A percentile compares a stretch with the other conserved stretches of the same genome.
phyloP scores from a whole-genome alignment of 2,113 vertebrate species.

The Prionailurus viverrinus region DNA sequence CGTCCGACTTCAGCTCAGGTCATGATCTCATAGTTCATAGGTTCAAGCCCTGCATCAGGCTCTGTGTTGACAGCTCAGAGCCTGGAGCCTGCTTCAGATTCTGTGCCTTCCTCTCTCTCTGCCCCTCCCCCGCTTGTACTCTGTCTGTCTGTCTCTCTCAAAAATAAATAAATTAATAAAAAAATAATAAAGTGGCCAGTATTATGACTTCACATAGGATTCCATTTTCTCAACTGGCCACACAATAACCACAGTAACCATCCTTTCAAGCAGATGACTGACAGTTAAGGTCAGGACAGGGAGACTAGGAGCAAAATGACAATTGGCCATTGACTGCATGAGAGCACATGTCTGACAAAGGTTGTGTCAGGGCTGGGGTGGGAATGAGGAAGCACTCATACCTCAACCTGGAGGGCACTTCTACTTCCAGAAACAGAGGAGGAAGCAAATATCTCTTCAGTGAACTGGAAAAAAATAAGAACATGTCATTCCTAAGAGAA shows the following conservation, averaged over 20 bases:
- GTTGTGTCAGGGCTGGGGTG: rapidly evolving
- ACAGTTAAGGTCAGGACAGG: neutral
- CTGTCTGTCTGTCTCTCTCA: too few relatives aligned
- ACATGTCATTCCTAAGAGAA: rapidly evolving
- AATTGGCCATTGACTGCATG: rapidly evolving
- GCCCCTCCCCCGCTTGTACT: too few relatives aligned
- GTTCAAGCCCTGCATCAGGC: too few relatives aligned
- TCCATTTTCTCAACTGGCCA: neutral
- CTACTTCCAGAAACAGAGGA: neutral
- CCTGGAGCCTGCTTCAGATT: too few relatives aligned
- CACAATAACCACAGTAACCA: neutral
- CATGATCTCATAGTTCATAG: too few relatives aligned
- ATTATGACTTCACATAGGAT: neutral
- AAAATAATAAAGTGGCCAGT: neutral
- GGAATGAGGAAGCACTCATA: neutral
- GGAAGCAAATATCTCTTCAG: rapidly evolving
- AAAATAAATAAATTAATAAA: too few relatives aligned
- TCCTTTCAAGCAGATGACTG: neutral
- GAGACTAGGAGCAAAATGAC: neutral
- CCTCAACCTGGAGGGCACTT: neutral
- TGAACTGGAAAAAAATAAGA: rapidly evolving
- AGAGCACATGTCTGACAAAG: neutral
- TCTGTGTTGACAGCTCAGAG: too few relatives aligned
- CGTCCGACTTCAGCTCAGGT: too few relatives aligned
- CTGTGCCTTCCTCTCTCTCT: too few relatives aligned